Percentiles rank a stretch among this genome's conserved stretches.
These are phyloP conservation scores for Setophaga petechia DNA, from an alignment of 2,113 vertebrate genomes.

Conservation along the genomic window DNA sequence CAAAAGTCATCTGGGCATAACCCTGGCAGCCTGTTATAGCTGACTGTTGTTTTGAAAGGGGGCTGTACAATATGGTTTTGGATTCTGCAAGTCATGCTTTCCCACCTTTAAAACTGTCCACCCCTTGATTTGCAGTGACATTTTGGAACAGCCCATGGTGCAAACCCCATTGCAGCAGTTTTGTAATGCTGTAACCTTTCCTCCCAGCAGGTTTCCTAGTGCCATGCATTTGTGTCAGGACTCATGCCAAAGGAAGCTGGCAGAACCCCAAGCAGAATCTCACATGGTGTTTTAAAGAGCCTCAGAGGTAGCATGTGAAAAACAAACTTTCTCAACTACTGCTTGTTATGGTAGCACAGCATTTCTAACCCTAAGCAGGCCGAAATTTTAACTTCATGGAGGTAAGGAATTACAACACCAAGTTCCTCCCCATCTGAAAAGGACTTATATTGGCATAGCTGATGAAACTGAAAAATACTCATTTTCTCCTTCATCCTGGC, in stretches of 20 bases:
- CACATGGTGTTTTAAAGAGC: not conserved
- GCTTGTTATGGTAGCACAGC: not conserved
- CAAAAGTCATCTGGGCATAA: not conserved
- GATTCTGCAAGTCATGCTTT: not conserved
- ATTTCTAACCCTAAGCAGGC: not conserved
- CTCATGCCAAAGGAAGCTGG: conserved; percentile 27
- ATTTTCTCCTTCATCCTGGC: not conserved
- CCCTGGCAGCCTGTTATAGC: not conserved
- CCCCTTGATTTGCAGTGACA: not conserved
- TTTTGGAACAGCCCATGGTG: not conserved
- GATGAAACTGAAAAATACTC: not conserved
- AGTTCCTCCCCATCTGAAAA: not conserved
- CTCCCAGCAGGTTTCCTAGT: not conserved
- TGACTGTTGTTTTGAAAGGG: not conserved
- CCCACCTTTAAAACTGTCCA: not conserved
- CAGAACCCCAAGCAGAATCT: not conserved
- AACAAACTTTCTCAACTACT: not conserved
- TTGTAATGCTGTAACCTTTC: not conserved
- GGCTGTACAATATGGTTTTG: not conserved
- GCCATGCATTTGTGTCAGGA: not conserved
- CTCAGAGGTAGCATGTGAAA: not conserved
- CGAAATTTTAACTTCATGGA: not conserved
- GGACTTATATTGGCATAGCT: not conserved
- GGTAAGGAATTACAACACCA: not conserved
- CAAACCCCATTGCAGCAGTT: not conserved